Conservation (phyloP, 2,797 vertebrate genomes). For the Cossypha caffra region DNA sequence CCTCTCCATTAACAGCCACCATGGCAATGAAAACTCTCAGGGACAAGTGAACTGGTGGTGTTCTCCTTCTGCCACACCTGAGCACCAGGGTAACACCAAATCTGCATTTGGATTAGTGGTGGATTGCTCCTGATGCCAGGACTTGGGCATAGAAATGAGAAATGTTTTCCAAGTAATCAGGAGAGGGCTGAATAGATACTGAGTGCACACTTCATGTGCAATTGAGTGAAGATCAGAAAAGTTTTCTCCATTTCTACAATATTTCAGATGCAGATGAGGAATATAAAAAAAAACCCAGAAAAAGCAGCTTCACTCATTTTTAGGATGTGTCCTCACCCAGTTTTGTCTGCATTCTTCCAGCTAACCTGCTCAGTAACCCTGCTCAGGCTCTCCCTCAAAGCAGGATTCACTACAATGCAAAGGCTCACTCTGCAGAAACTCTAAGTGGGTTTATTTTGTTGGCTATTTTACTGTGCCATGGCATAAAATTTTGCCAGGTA, state of each 20-base stretch:
- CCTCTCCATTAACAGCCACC: neutral
- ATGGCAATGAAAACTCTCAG: neutral
- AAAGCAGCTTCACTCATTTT: neutral
- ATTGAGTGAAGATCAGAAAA: neutral
- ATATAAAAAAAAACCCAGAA: too few species aligned
- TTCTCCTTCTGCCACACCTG: neutral
- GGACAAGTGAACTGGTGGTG: neutral
- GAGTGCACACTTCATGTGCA: neutral
- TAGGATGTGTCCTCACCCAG: neutral
- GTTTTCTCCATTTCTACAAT: neutral
- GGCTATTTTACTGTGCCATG: neutral
- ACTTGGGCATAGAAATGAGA: neutral
- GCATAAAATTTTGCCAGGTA: neutral
- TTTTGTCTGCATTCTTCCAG: neutral
- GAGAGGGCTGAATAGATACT: neutral
- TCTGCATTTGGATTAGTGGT: neutral
- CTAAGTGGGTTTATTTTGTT: accelerated
- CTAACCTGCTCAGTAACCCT: neutral
- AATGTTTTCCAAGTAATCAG: neutral
- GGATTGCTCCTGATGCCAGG: neutral
- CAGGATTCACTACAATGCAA: neutral
- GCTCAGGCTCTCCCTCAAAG: neutral
- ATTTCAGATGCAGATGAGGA: neutral
- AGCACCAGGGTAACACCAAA: neutral
- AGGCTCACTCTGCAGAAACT: neutral